These are phyloP conservation scores for Erpornis zantholeuca DNA, from an alignment of 2,113 vertebrate species.

Conservation along the genomic window DNA sequence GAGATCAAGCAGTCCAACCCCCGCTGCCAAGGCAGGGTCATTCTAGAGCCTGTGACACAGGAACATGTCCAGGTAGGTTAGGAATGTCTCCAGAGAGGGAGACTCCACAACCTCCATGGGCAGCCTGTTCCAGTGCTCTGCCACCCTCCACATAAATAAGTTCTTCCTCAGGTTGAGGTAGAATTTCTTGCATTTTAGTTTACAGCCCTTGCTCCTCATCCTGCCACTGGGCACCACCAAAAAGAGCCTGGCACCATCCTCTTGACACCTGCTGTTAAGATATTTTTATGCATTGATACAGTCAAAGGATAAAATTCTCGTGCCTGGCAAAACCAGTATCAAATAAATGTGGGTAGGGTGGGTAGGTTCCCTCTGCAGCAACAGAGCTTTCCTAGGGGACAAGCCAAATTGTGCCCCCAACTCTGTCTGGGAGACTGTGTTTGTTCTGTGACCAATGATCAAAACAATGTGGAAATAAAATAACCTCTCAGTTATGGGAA, in stretches of 20 bases:
- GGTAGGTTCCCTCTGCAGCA: not conserved
- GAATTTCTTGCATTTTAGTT: not conserved
- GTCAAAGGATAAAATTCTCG: not conserved
- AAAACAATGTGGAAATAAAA: not conserved
- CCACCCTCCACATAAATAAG: not conserved
- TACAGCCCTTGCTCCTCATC: not conserved
- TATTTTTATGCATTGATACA: not conserved
- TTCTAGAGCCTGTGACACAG: fast-evolving
- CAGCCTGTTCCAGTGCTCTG: not conserved
- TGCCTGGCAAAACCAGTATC: not conserved
- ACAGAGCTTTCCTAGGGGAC: not conserved
- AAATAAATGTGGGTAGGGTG: not conserved
- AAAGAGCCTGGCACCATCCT: not conserved
- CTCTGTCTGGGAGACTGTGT: not conserved
- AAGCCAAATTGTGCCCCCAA: not conserved
- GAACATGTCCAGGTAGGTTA: not conserved
- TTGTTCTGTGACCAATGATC: not conserved
- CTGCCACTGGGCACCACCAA: fast-evolving
- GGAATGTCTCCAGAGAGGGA: not conserved
- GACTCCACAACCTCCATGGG: not conserved
- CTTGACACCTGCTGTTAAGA: not conserved
- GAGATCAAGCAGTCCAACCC: not conserved
- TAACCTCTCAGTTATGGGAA: not conserved
- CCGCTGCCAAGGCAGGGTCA: not conserved
- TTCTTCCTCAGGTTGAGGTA: not conserved